A percentile compares a stretch with the other conserved stretches of the same genome.
Evolutionary conservation across 2,113 vertebrate species (phyloP).

Genomic region (Pyrgilauda ruficollis): DNA sequence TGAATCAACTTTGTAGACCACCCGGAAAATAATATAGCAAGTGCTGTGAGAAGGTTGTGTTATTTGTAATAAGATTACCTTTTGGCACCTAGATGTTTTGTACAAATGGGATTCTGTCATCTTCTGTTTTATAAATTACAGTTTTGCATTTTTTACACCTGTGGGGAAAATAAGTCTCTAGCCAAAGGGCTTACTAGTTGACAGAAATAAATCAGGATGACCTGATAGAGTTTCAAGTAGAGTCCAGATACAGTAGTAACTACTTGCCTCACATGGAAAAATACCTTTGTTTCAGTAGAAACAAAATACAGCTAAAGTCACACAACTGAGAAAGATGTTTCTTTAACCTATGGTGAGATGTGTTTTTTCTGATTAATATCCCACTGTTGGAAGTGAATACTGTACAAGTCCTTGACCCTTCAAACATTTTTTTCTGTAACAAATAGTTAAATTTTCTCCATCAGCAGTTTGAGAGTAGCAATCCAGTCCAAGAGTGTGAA

Average conservation of each 20-base stretch:
- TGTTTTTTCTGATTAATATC: slow-evolving; percentile 51
- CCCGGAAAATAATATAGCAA: slow-evolving; percentile 77
- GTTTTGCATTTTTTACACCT: slow-evolving; percentile 75
- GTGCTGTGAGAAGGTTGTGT: slow-evolving; percentile 70
- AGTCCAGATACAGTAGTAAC: slow-evolving; percentile 57
- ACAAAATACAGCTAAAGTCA: slow-evolving; percentile 7
- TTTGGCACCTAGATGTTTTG: slow-evolving; percentile 67
- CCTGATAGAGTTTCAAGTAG: slow-evolving; percentile 46
- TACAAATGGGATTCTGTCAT: slow-evolving; percentile 69
- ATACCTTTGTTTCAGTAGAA: slow-evolving; percentile 44
- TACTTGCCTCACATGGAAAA: slow-evolving; percentile 29
- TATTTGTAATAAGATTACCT: slow-evolving; percentile 77
- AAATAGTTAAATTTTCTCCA: slow-evolving; percentile 57
- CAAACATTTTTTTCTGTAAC: slow-evolving; percentile 30
- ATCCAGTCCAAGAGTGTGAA: slow-evolving; percentile 33
- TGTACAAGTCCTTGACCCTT: slow-evolving; percentile 56
- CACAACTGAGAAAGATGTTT: slow-evolving; percentile 32
- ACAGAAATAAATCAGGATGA: slow-evolving; percentile 67
- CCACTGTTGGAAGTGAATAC: slow-evolving; percentile 13
- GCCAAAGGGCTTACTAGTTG: slow-evolving; percentile 60
- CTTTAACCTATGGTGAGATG: slow-evolving; percentile 19
- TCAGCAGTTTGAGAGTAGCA: slow-evolving; percentile 53
- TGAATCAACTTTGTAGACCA: slow-evolving; percentile 81
- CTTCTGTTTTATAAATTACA: slow-evolving; percentile 69
- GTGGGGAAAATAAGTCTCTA: slow-evolving; percentile 64